Evolutionary conservation across 2,888 invertebrate genomes (phyloP), one percentile per base, ranked within the genome.

Genomic region (Parascotia fuliginaria): DNA sequence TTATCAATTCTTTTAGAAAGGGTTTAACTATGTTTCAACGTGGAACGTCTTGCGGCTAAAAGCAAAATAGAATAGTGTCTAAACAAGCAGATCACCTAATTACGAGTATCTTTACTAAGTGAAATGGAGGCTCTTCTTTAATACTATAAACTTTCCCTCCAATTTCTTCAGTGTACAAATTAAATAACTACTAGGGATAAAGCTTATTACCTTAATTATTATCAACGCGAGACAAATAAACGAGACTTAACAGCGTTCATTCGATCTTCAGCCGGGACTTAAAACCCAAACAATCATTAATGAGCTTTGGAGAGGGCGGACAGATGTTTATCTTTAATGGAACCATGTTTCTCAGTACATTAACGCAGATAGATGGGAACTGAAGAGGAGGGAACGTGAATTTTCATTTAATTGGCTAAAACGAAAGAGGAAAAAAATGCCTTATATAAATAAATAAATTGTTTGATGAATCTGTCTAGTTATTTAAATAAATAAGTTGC

Each of bases 241-340:
- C 2, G 12, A 28, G 29, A 29, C 34, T 27, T 14, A 33, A 32
- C 15, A 32, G 24, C 32, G 32, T 37, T 37, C 32, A 32, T 31
- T 38, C 13, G 16, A 38, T 15, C 16, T 15, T 16, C 40, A 13
- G 27, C 37, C 27, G 19, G 19, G 38, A 12, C 15, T 42, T 19
- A 11, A 48, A 42, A 42, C 42, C 37, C 19, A 42, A 38, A 38
- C 28, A 42, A 32, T 38, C 24, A 42, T 48, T 48, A 32, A 48
- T 19, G 14, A 16, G 27, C 16, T 36, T 13, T 12, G 15, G 15
- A 9, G 37, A 28, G 32, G 37, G 24, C 13, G n/a, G 31, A 42
- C 31, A 38, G 48, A 42, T 48, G 31, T 27, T 48, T 48, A 38
- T 48, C 42, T 48, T 38, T 38, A 48, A 48, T 38, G 14, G 48